Percentiles rank a stretch among this genome's conserved stretches.
These are phyloP conservation scores for Rafetus swinhoei DNA, from an alignment of 2,113 vertebrate genomes.

Conservation along the genomic window DNA sequence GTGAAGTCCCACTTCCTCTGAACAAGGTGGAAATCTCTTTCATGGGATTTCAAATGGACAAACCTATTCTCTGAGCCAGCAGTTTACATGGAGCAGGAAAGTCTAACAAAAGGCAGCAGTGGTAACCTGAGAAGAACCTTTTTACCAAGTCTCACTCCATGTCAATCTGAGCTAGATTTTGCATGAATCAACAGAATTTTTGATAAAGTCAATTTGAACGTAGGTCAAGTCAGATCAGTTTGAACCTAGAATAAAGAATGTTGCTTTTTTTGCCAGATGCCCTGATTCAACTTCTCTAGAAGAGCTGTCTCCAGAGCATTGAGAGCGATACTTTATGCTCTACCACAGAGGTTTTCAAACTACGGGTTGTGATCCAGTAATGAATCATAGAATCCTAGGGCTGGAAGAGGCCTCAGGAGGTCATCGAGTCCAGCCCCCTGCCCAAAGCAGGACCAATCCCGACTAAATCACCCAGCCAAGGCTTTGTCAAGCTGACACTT, in stretches of 20 bases:
- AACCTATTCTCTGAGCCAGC: neutral
- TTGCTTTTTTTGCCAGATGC: constrained; percentile 26
- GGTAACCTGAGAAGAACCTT: neutral
- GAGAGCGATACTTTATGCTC: neutral
- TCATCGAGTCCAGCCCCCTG: too few relatives aligned
- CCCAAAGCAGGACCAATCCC: too few relatives aligned
- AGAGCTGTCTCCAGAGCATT: neutral
- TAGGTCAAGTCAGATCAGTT: neutral
- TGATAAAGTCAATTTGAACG: neutral
- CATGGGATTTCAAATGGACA: neutral
- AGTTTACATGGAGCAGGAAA: neutral
- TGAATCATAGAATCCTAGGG: too few relatives aligned
- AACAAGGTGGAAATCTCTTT: accelerated
- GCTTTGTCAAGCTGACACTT: too few relatives aligned
- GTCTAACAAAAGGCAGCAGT: neutral
- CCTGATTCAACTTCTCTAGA: neutral
- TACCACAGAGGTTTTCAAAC: neutral
- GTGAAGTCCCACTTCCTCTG: neutral
- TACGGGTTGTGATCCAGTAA: too few relatives aligned
- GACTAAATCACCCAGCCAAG: too few relatives aligned
- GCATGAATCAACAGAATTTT: neutral
- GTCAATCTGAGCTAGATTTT: neutral
- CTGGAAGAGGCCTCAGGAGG: too few relatives aligned
- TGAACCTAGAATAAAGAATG: neutral
- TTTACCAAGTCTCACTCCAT: neutral